Evolutionary conservation across 2,113 vertebrate species (phyloP), one percentile per base, ranked within the genome.

Genomic region (Mystacornis crossleyi): DNA sequence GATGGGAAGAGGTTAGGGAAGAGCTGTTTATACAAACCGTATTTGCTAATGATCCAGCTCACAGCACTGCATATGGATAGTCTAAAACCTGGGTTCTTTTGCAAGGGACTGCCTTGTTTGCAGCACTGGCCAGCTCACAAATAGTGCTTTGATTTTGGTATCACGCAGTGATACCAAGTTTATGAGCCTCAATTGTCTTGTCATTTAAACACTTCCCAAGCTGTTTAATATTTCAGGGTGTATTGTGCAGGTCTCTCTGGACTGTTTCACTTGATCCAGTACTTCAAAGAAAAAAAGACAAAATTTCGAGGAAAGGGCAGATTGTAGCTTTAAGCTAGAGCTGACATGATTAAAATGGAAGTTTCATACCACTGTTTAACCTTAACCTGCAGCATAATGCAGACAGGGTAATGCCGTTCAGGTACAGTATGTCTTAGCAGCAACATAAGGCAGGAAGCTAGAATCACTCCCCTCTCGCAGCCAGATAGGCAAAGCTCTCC

Each of bases 381-480:
- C 36, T 70, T 84, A 84, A 81, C 40, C n/a, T 69, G 58, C 58
- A 86, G 57, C 66, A 48, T 5, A 79, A 48, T 31, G 50, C 71
- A 86, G 66, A 64, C 10, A 85, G n/a, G 18, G 31, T 78, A 65
- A 48, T 53, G 66, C 43, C 0, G 0, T 43, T 66, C 40, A 86
- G 64, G 38, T 90, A 86, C 50, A 62, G 21, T 16, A 48, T 47
- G 51, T 91, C 81, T 96, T 72, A 50, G 29, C 64, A 70, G 62
- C 57, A 91, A 36, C 71, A 51, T 78, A 78, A 83, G 79, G 80
- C 67, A 89, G 60, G 54, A 92, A 90, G 81, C 67, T 95, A 69
- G 82, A 93, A 95, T 74, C 15, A 19, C 72, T 89, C 90, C 54
- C 54, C 47, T 71, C 80, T 97, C 86, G 66, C 62, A 90, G 70